Base-by-base conservation (phyloP, 2,888 invertebrate species). In the Gastracanthus pulcherrimus region DNA sequence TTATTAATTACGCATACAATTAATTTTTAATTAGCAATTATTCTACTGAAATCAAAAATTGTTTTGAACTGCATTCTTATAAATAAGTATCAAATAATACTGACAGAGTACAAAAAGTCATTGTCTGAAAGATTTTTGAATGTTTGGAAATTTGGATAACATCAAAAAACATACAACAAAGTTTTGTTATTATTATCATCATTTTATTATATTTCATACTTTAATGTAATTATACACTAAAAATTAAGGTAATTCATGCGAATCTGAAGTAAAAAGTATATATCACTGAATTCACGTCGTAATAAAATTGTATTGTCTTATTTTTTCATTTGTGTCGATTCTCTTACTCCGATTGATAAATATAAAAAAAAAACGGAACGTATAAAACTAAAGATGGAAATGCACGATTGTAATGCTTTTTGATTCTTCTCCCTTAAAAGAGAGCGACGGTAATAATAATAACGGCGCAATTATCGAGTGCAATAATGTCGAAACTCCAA, bases 201-300 rank as follows among this genome's bases (percentile, higher is more conserved):
- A 58, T 82, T 51, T 82, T 82, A 67, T 82, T 64, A 72, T 69
- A 67, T 41, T 76, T 62, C 66, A 31, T 76, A 76, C 48, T 76
- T 62, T 13, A 72, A 71, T 82, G n/a, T 58, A 78, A 75, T 72
- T 76, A 58, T 64, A 75, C 51, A 77, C 34, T 51, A 78, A 82
- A 81, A 70, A 75, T 75, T 62, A 82, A 70, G 41, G 64, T 55
- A 64, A 55, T 38, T 60, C 58, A 58, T 75, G 26, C 66, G 26
- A 74, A 75, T 69, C 31, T n/a, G 31, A 75, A 75, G 19, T 76
- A 71, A 66, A 80, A 67, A 67, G 23, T 55, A 71, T 48, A 51
- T 72, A 80, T 64, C 58, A 67, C 48, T 60, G 72, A 74, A 71
- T 62, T 58, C 34, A 74, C 55, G 38, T 66, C 19, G 13, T 29